Conservation (phyloP, 1,140 invertebrate genomes). For the Copidosoma floridanum region DNA sequence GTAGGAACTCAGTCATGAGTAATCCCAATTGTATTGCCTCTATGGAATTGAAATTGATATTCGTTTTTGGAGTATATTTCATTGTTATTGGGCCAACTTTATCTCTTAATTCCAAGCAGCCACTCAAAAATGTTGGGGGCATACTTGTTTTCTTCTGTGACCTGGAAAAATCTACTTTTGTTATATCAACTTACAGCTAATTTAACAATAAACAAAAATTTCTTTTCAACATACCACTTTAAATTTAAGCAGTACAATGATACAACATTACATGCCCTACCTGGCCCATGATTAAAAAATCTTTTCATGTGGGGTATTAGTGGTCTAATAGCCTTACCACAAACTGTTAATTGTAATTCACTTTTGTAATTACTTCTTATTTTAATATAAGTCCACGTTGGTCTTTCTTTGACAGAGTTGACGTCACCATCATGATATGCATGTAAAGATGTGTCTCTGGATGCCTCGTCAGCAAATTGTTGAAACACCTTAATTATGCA, state of each 20-base stretch:
- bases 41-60: constrained; percentile 14
- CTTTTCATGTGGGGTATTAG: not conserved
- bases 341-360: constrained; percentile 13
- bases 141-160: constrained; percentile 5
- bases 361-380: constrained; percentile 25
- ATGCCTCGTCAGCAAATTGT: not conserved
- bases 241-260: constrained; percentile 17
- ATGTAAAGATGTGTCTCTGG: not conserved
- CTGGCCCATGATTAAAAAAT: constrained; percentile 8
- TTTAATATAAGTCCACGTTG: constrained; percentile 8
- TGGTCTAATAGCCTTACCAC: constrained; percentile 5
- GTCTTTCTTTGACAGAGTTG: constrained; percentile 12
- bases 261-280: constrained; percentile 11
- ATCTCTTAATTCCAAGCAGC: constrained; percentile 13
- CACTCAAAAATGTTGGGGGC: constrained; percentile 3
- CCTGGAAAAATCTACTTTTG: constrained; percentile 3
- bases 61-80: constrained; percentile 13
- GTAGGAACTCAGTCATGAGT: constrained; percentile 10
- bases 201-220: not conserved
- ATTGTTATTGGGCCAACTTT: constrained; percentile 24
- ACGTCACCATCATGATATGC: not conserved
- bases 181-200: not conserved
- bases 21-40: constrained; percentile 10
- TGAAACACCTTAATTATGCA: constrained; percentile 5
- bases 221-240: not conserved